phyloP scores from a whole-genome alignment of 2,113 vertebrate species.

The Nyctibius bracteatus region DNA sequence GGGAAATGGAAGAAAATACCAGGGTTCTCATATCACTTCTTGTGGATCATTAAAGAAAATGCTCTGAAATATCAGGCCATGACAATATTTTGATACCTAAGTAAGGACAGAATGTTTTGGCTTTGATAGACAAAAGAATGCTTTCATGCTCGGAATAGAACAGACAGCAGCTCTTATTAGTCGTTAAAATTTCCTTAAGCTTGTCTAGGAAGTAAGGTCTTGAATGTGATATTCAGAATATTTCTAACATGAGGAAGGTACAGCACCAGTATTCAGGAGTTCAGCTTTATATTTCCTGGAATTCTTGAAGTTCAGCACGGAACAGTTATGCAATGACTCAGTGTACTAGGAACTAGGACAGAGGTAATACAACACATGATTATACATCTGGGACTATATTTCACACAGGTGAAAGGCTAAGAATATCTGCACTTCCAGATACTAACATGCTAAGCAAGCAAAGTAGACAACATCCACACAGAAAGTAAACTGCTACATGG shows the following conservation, averaged over 20 bases:
- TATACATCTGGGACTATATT: background rate
- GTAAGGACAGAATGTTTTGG: background rate
- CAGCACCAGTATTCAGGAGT: background rate
- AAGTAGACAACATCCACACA: background rate
- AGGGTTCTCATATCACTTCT: background rate
- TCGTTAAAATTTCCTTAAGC: background rate
- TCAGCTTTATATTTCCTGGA: background rate
- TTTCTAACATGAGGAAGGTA: background rate
- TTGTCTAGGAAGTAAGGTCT: background rate
- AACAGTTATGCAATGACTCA: background rate
- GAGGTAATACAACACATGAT: background rate
- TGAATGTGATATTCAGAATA: background rate
- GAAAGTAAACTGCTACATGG: background rate
- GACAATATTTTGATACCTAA: background rate
- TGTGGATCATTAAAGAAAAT: background rate
- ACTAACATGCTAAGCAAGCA: background rate
- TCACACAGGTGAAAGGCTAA: background rate
- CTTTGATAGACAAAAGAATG: background rate
- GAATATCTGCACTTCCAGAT: background rate
- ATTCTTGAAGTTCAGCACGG: background rate
- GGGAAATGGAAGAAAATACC: background rate
- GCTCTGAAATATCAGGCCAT: background rate
- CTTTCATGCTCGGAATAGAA: background rate
- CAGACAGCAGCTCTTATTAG: background rate
- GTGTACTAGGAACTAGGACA: background rate